A percentile compares a stretch with the other conserved stretches of the same genome.
Conservation (phyloP, 2,113 vertebrate species). For the Psammodynastes pulverulentus region DNA sequence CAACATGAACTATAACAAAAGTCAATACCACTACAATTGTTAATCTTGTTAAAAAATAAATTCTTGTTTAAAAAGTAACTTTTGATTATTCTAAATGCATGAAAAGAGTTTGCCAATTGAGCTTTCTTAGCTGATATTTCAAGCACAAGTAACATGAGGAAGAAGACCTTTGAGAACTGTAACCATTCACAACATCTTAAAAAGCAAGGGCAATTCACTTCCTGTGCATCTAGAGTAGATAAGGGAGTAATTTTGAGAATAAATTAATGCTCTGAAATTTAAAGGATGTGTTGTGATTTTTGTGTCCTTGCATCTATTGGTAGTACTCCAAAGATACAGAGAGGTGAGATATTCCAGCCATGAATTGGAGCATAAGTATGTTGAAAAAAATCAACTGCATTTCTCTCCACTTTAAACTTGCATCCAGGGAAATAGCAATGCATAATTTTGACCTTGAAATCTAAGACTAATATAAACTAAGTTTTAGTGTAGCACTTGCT, state of each 20-base stretch:
- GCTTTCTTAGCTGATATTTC: background rate
- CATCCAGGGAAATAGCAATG: slow-evolving; percentile 41
- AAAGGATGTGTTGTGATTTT: background rate
- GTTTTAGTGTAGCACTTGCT: slow-evolving; percentile 42
- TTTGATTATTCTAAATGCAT: background rate
- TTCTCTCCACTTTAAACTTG: slow-evolving; percentile 13
- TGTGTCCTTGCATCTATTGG: background rate
- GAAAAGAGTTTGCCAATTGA: background rate
- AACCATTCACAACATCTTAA: background rate
- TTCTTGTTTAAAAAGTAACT: background rate
- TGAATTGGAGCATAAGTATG: background rate
- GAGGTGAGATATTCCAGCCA: background rate
- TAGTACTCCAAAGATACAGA: background rate
- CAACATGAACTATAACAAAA: background rate
- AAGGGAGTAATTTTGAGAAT: slow-evolving; percentile 21
- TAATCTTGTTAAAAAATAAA: background rate
- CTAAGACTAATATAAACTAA: slow-evolving; percentile 43
- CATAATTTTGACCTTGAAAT: slow-evolving; percentile 47
- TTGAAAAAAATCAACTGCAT: background rate
- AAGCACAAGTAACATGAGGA: background rate
- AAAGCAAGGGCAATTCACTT: background rate
- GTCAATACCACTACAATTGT: background rate
- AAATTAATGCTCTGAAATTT: slow-evolving; percentile 1
- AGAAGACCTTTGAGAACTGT: background rate
- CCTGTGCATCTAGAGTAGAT: slow-evolving; percentile 57